Conservation (phyloP, 2,888 invertebrate genomes). For the Trichogramma evanescens region DNA sequence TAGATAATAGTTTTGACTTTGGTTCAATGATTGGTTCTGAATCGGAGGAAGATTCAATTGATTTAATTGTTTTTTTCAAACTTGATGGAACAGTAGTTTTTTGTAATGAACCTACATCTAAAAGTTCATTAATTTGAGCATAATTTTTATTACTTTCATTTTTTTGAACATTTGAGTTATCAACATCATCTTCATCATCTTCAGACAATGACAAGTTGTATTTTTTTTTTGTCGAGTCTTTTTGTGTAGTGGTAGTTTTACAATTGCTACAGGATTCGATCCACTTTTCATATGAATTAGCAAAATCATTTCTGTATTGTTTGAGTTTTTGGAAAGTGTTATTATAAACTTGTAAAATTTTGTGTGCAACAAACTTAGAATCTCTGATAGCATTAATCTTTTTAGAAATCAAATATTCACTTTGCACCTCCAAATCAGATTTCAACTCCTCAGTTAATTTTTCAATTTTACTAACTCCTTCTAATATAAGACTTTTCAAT, state of each 20-base stretch:
- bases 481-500: slow-evolving; percentile 12
- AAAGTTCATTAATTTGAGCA: too few relatives aligned
- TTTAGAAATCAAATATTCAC: slow-evolving; percentile 11
- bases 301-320: slow-evolving; percentile 10
- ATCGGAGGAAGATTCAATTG: too few relatives aligned
- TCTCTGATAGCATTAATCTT: slow-evolving; percentile 13
- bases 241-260: neutral
- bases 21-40: too few relatives aligned
- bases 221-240: too few relatives aligned
- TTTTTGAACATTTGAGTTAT: too few relatives aligned
- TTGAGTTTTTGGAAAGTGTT: slow-evolving; percentile 2
- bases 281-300: slow-evolving; percentile 10
- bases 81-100: too few relatives aligned
- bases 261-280: neutral
- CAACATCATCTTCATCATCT: too few relatives aligned
- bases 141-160: too few relatives aligned
- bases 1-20: too few relatives aligned
- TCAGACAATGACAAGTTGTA: too few relatives aligned
- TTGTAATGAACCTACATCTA: too few relatives aligned
- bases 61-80: too few relatives aligned
- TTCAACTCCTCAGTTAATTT: slow-evolving; percentile 3
- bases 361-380: slow-evolving; percentile 19
- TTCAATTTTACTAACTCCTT: slow-evolving; percentile 9
- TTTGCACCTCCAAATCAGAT: slow-evolving; percentile 3
- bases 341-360: slow-evolving; percentile 15